These are phyloP conservation scores for Myotis myotis DNA, from an alignment of 2,797 vertebrate species.

Conservation along the genomic window DNA sequence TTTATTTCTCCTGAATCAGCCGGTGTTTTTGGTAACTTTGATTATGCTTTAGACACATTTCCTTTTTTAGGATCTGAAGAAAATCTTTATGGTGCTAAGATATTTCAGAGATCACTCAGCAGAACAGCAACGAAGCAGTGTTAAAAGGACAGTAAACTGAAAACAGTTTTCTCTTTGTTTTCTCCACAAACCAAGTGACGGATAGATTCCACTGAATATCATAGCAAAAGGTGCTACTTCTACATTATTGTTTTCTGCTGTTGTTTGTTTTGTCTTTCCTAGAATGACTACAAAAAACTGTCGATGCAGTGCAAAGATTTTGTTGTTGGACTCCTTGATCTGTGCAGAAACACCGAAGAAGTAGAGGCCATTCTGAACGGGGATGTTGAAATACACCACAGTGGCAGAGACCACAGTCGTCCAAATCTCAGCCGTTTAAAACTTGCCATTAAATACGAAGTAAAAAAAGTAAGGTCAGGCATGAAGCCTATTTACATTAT, in stretches of 20 bases:
- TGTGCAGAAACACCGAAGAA: slow-evolving; percentile 98
- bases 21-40: neutral
- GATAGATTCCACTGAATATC: neutral
- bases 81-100: neutral
- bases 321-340: slow-evolving; percentile 96
- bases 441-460: slow-evolving; percentile 98
- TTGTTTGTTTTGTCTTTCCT: slow-evolving; percentile 58
- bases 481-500: neutral
- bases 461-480: slow-evolving; percentile 93
- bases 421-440: slow-evolving; percentile 95
- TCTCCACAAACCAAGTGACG: neutral
- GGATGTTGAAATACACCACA: slow-evolving; percentile 88
- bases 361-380: slow-evolving; percentile 98
- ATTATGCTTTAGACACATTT: neutral
- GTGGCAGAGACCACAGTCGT: slow-evolving; percentile 85
- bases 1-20: neutral
- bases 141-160: neutral
- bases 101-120: neutral
- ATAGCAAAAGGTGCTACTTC: neutral
- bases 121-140: neutral
- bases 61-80: neutral
- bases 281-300: slow-evolving; percentile 98
- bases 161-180: neutral
- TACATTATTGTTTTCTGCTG: neutral
- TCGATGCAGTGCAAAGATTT: slow-evolving; percentile 99